These are phyloP conservation scores for Ictalurus furcatus DNA, from an alignment of 2,113 vertebrate genomes.

Conservation along the genomic window DNA sequence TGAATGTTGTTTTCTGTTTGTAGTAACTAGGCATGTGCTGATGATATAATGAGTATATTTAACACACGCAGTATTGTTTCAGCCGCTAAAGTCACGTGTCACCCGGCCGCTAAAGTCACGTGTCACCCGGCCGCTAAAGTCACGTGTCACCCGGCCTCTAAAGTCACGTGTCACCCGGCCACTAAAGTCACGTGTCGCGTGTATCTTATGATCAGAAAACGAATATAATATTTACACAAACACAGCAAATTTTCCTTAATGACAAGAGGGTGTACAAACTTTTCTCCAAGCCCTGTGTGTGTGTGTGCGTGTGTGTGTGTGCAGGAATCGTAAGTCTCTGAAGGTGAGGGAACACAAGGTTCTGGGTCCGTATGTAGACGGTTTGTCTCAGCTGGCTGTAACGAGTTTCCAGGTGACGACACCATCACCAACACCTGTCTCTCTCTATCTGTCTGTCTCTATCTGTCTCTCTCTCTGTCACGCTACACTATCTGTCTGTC, in stretches of 20 bases:
- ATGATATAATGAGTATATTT: not conserved
- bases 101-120: not conserved
- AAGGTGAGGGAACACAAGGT: constrained; percentile 98
- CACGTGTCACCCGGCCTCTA: not conserved
- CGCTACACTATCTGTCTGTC: not conserved
- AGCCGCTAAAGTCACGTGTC: not conserved
- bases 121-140: not conserved
- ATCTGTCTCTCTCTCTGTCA: constrained; percentile 2
- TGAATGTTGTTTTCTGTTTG: not conserved
- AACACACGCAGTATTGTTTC: not conserved
- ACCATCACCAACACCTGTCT: not conserved
- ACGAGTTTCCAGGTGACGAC: constrained; percentile 88
- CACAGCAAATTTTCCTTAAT: not conserved
- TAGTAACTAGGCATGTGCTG: not conserved
- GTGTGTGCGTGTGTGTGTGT: constrained; percentile 12
- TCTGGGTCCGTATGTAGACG: constrained; percentile 94
- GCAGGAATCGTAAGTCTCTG: constrained; percentile 89
- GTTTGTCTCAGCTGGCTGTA: constrained; percentile 94
- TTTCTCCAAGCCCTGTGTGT: not conserved
- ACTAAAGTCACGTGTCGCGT: not conserved
- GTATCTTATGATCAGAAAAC: not conserved
- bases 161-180: not conserved
- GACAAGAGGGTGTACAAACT: too few species aligned
- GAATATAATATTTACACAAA: not conserved
- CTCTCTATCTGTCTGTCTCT: not conserved